Evolutionary conservation across 2,888 invertebrate genomes (phyloP).

Genomic region (Argyresthia albistria): DNA sequence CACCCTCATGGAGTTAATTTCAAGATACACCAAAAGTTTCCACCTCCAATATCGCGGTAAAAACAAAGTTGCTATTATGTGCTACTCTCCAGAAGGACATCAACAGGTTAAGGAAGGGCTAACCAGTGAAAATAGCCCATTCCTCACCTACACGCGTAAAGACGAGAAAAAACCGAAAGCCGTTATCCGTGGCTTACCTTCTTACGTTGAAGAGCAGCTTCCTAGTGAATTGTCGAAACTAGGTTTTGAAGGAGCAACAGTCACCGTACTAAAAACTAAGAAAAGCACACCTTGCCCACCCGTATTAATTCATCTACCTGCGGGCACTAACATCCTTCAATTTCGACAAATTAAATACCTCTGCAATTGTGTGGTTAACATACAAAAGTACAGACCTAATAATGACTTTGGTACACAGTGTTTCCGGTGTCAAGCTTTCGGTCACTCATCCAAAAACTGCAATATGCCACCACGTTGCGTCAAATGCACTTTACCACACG

Average conservation of each 20-base stretch:
- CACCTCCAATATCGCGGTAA: neutral
- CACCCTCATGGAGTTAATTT: neutral
- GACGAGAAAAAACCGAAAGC: neutral
- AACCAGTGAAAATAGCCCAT: neutral
- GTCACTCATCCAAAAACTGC: slow-evolving; percentile 12
- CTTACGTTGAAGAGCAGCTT: neutral
- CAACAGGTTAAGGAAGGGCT: neutral
- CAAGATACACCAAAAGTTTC: neutral
- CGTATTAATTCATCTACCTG: slow-evolving; percentile 21
- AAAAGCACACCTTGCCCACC: slow-evolving; percentile 17
- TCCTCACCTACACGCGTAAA: neutral
- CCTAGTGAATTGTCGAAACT: neutral
- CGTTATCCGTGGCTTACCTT: neutral
- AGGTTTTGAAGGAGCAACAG: neutral
- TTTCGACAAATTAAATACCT: slow-evolving; percentile 11
- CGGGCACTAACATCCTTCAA: slow-evolving; percentile 16
- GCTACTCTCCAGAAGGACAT: neutral
- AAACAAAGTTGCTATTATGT: neutral
- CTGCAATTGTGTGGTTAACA: slow-evolving; percentile 9
- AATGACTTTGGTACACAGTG: slow-evolving; percentile 11
- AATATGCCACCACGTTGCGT: slow-evolving; percentile 11
- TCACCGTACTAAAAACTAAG: too few species aligned
- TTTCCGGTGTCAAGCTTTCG: slow-evolving; percentile 12
- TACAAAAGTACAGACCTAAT: slow-evolving; percentile 7
- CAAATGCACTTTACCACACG: slow-evolving; percentile 9